Conservation (phyloP, 2,797 vertebrate species). For the Gambelia wislizenii region DNA sequence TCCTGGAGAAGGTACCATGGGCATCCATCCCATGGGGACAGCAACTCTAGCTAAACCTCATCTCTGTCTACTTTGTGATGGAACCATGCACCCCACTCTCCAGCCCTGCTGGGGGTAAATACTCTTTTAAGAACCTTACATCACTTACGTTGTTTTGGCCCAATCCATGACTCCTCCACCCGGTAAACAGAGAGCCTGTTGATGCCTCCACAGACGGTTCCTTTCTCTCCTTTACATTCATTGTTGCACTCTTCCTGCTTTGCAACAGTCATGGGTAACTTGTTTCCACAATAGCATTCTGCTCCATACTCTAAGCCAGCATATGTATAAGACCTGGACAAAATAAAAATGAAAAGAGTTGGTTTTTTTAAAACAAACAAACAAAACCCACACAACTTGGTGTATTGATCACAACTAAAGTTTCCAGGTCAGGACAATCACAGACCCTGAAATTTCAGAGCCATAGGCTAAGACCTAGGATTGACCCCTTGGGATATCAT, state of each 20-base stretch:
- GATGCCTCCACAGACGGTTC: slow-evolving; percentile 88
- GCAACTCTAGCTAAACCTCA: rapidly evolving
- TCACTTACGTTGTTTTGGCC: slow-evolving; percentile 87
- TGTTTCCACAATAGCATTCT: slow-evolving; percentile 97
- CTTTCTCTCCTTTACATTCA: slow-evolving; percentile 90
- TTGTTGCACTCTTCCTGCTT: slow-evolving; percentile 90
- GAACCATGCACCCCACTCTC: background rate
- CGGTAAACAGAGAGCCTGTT: slow-evolving; percentile 92
- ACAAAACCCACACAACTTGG: too few species aligned
- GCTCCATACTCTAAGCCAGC: slow-evolving; percentile 93
- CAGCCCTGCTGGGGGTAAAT: background rate
- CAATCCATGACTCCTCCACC: slow-evolving; percentile 84
- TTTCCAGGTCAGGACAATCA: too few species aligned
- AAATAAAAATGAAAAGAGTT: background rate
- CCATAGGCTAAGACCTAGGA: too few species aligned
- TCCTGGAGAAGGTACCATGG: background rate
- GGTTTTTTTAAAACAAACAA: too few species aligned
- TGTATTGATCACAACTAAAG: too few species aligned
- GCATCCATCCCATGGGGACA: background rate
- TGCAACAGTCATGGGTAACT: slow-evolving; percentile 76
- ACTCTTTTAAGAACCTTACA: slow-evolving; percentile 3
- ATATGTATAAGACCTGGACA: slow-evolving; percentile 88
- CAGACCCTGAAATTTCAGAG: too few species aligned
- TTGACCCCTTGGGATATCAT: too few species aligned
- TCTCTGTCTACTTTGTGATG: rapidly evolving